Conservation (phyloP, 2,113 vertebrate genomes). For the Cariama cristata region DNA sequence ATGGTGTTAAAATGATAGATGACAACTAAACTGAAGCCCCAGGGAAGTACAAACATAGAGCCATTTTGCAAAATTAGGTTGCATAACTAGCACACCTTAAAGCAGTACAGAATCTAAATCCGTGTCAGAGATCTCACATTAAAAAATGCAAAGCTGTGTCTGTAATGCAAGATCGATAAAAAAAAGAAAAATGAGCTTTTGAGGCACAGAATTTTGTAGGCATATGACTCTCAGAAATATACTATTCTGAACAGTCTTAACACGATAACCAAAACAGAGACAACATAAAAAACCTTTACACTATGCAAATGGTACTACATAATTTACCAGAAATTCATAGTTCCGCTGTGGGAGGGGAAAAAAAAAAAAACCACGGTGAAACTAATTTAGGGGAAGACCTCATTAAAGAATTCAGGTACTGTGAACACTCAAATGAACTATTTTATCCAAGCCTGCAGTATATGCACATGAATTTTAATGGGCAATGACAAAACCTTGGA, state of each 20-base stretch:
- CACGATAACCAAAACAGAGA: background rate
- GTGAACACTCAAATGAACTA: background rate
- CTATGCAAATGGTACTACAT: background rate
- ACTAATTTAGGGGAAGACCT: background rate
- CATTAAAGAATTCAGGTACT: background rate
- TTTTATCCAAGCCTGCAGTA: background rate
- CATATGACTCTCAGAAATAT: background rate
- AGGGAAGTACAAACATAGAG: slow-evolving; percentile 29
- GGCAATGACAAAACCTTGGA: background rate
- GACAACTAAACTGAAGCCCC: slow-evolving; percentile 50
- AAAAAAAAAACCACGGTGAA: background rate
- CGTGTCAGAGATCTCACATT: background rate
- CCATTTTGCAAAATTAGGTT: slow-evolving; percentile 52
- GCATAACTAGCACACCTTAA: slow-evolving; percentile 51
- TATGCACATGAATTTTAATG: slow-evolving; percentile 5
- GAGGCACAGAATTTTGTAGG: background rate
- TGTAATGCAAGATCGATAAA: background rate
- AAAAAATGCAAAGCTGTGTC: slow-evolving; percentile 31
- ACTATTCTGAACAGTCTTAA: background rate
- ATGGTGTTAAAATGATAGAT: slow-evolving; percentile 40
- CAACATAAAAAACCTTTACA: background rate
- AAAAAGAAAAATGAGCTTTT: background rate
- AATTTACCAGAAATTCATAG: background rate
- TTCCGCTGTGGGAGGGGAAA: background rate
- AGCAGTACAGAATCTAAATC: slow-evolving; percentile 20